A percentile compares a stretch with the other conserved stretches of the same genome.
Evolutionary conservation across 2,797 vertebrate genomes (phyloP).

Genomic region (Atherinosoma microstoma): DNA sequence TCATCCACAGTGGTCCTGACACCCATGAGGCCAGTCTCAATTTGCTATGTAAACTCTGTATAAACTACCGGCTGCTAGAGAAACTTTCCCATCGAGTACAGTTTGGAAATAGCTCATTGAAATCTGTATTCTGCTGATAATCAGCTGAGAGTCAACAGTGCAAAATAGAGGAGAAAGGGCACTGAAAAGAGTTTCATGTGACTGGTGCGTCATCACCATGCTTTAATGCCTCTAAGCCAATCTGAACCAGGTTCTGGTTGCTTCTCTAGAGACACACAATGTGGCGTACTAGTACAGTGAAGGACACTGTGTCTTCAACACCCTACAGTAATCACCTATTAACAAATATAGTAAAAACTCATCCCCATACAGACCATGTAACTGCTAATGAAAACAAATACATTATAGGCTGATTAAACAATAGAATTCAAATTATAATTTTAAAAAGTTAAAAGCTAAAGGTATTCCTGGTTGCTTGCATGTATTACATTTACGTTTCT

Average conservation of each 20-base stretch:
- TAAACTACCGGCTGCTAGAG: constrained; percentile 37
- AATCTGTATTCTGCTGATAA: constrained; percentile 38
- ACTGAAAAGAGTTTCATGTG: constrained; percentile 18
- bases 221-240: constrained; percentile 61
- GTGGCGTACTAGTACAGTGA: constrained; percentile 51
- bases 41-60: constrained; percentile 53
- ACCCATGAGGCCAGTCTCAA: constrained; percentile 43
- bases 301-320: constrained; percentile 60
- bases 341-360: constrained; percentile 30
- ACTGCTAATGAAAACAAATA: constrained; percentile 5
- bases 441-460: neutral
- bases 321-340: constrained; percentile 15
- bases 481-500: neutral
- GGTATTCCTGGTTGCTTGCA: neutral
- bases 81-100: constrained; percentile 43
- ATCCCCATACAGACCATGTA: constrained; percentile 5
- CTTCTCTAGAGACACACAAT: constrained; percentile 55
- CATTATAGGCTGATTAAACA: neutral
- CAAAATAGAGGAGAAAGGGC: constrained; percentile 26
- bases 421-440: neutral
- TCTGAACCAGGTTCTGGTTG: constrained; percentile 32
- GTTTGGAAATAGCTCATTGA: constrained; percentile 33
- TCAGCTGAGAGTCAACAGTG: constrained; percentile 29
- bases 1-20: constrained; percentile 29
- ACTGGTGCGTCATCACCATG: constrained; percentile 11